Conservation (phyloP, 1,140 invertebrate genomes). For the Achroia grisella region DNA sequence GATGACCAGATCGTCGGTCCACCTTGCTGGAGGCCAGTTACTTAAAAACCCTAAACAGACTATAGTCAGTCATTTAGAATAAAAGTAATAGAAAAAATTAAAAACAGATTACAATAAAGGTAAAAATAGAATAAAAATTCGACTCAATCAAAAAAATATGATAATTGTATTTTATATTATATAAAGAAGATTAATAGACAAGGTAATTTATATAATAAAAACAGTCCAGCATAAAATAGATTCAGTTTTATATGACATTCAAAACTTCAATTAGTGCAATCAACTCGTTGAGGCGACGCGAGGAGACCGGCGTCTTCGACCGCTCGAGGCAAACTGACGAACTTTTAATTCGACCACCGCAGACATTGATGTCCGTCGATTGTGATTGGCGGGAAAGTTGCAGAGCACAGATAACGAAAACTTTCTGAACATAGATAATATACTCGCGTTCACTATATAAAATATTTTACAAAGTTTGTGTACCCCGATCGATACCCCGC, state of each 20-base stretch:
- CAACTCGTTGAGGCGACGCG: constrained; percentile 27
- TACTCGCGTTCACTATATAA: constrained; percentile 24
- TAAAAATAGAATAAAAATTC: no score
- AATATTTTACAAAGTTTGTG: no score
- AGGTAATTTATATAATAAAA: neutral
- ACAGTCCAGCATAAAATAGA: constrained; percentile 4
- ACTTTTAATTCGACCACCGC: constrained; percentile 60
- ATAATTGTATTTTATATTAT: no score
- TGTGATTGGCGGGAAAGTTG: constrained; percentile 42
- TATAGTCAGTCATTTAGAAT: no score
- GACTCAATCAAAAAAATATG: no score
- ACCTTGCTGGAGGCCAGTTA: no score
- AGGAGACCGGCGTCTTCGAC: constrained; percentile 36
- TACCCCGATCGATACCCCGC: no score
- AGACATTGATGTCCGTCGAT: constrained; percentile 46
- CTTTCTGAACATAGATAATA: constrained; percentile 35
- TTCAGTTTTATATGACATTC: neutral
- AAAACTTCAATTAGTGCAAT: constrained; percentile 29
- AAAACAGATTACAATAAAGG: no score
- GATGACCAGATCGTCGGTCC: no score
- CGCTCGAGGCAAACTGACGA: constrained; percentile 49
- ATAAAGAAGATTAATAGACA: no score
- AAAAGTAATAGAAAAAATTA: no score
- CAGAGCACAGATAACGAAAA: constrained; percentile 52
- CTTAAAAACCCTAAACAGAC: no score